phyloP scores from a whole-genome alignment of 92 coral and sea anemone genomes.

The Anthopleura xanthogrammica region DNA sequence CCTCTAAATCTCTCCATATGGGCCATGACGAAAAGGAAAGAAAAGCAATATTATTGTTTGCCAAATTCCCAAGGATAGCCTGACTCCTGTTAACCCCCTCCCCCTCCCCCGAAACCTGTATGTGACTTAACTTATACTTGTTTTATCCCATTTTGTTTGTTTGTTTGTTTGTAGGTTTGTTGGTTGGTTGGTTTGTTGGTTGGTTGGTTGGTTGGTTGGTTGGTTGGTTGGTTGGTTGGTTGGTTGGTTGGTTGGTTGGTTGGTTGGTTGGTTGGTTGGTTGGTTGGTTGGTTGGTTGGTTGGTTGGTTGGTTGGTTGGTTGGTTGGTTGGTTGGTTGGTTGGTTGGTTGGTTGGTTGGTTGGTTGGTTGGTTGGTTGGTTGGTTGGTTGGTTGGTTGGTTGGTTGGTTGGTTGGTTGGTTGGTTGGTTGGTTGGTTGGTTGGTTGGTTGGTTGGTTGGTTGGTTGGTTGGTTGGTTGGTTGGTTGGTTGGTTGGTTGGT shows the following conservation, averaged over 20 bases:
- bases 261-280: not conserved
- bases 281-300: not conserved
- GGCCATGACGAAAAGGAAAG: too few relatives aligned
- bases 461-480: not conserved
- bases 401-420: not conserved
- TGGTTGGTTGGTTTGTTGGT: not conserved
- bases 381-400: not conserved
- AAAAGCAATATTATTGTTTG: not conserved
- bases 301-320: not conserved
- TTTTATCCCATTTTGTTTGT: not conserved
- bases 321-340: not conserved
- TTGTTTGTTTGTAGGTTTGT: too few relatives aligned
- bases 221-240: not conserved
- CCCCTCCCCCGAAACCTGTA: too few relatives aligned
- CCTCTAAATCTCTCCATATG: too few relatives aligned
- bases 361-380: not conserved
- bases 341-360: not conserved
- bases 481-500: not conserved
- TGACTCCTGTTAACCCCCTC: too few relatives aligned
- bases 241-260: not conserved
- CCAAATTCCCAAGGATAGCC: not conserved
- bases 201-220: too few relatives aligned
- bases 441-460: not conserved
- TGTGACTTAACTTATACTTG: not conserved
- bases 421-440: not conserved